Conservation (phyloP, 2,113 vertebrate species). For the Numida meleagris region DNA sequence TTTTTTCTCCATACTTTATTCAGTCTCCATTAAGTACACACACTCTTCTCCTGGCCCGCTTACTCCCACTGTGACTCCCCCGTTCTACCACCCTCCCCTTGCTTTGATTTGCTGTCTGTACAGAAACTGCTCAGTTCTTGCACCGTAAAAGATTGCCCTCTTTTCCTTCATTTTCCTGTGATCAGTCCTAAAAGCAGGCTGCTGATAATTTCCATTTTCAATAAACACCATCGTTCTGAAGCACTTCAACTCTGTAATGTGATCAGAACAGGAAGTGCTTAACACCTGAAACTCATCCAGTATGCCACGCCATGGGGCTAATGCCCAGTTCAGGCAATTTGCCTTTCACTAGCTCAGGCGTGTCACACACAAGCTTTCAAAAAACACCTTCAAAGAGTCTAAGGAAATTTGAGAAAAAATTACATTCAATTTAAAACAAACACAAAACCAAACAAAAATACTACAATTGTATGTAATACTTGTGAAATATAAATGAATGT, state of each 20-base stretch:
- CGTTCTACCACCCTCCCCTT: not conserved
- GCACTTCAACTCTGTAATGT: not conserved
- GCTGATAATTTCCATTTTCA: not conserved
- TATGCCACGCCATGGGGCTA: not conserved
- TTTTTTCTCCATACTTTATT: not conserved
- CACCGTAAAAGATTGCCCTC: not conserved
- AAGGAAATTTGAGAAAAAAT: not conserved
- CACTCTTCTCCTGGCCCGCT: not conserved
- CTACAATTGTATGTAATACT: not conserved
- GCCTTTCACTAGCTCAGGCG: not conserved
- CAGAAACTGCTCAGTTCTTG: not conserved
- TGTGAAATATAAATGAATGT: not conserved
- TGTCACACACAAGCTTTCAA: rapidly evolving
- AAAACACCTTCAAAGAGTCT: too few relatives aligned
- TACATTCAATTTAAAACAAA: not conserved
- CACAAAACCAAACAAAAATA: not conserved
- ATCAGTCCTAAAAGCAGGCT: not conserved
- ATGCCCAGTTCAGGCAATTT: rapidly evolving
- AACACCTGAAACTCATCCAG: not conserved
- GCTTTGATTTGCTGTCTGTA: not conserved
- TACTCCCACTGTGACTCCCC: not conserved
- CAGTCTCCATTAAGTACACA: not conserved
- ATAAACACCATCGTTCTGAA: not conserved
- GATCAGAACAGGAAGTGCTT: not conserved
- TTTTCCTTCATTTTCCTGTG: not conserved